Base-by-base conservation (phyloP, 1,140 invertebrate genomes). In the honey bee (Apis mellifera) region DNA sequence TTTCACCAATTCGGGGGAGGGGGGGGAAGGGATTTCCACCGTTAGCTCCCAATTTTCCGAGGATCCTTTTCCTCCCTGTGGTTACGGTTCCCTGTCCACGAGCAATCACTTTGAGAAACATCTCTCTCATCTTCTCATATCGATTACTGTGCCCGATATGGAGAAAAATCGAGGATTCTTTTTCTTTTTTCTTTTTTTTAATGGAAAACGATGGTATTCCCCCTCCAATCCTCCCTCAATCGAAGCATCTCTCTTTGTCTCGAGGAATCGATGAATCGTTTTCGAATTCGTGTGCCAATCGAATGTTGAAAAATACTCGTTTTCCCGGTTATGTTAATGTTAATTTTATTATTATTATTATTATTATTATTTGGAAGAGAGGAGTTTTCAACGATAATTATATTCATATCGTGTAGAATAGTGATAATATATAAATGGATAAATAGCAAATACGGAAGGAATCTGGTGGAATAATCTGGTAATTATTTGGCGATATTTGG, bases 31-130 rank as follows among this genome's bases (percentile, higher is more conserved):
- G 32, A 62, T 52, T 55, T 71, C 42, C 42, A 64, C 64, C n/a
- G 59, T 17, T 26, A 64, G 42, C 69, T 64, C 57, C 59, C 50
- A 73, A 79, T 79, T 79, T 79, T 64, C 59, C 17, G 1, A 50
- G 59, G 78, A 73, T 73, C 60, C 52, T 13, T n/a, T n/a, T 55
- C 54, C 54, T 74, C 66, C 32, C 26, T 52, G n/a, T 60, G 55
- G 68, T 64, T 54, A 77, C 52, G 42, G 21, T 13, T 75, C n/a
- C 52, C 54, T 19, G 55, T 32, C 57, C 60, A 23, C 77, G 17
- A 23, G 48, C 54, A 68, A 69, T 82, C 50, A 66, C 57, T 78
- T 66, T 26, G 26, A 42, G 50, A 83, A 78, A 54, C 75, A 59
- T 50, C 57, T 68, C 0, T n/a, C 9, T 52, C 72, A 50, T n/a